Conservation (phyloP, 1,140 invertebrate species). For the Zaprionus kolodkinae region DNA sequence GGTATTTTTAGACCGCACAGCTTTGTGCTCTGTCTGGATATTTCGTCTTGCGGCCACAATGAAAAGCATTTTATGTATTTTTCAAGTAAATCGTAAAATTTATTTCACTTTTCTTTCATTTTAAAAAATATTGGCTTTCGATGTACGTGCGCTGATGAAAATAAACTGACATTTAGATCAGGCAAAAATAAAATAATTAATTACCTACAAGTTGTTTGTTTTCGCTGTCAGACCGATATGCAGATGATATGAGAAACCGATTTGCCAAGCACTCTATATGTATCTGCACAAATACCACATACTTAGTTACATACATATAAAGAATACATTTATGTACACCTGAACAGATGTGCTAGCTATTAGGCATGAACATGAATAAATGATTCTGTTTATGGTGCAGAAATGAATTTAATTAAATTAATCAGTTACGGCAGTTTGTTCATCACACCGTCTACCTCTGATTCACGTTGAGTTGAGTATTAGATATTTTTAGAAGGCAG, state of each 20-base stretch:
- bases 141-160: slow-evolving; percentile 47
- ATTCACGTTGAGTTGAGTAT: slow-evolving; percentile 37
- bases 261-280: slow-evolving; percentile 22
- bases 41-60: slow-evolving; percentile 59
- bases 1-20: slow-evolving; percentile 62
- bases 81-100: slow-evolving; percentile 75
- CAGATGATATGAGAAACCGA: slow-evolving; percentile 33
- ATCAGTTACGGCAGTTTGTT: slow-evolving; percentile 76
- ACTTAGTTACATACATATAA: slow-evolving; percentile 21
- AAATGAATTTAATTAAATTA: slow-evolving; percentile 80
- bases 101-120: slow-evolving; percentile 73
- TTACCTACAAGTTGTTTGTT: slow-evolving; percentile 63
- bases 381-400: slow-evolving; percentile 79
- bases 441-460: slow-evolving; percentile 47
- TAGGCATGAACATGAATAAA: slow-evolving; percentile 69
- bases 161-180: slow-evolving; percentile 59
- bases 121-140: slow-evolving; percentile 56
- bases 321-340: slow-evolving; percentile 22
- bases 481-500: slow-evolving; percentile 52
- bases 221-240: slow-evolving; percentile 25
- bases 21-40: slow-evolving; percentile 61
- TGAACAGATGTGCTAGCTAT: slow-evolving; percentile 39
- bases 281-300: slow-evolving; percentile 13
- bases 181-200: slow-evolving; percentile 68
- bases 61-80: slow-evolving; percentile 67